Conservation (phyloP, 2,113 vertebrate genomes). For the Grammomys dolichurus region DNA sequence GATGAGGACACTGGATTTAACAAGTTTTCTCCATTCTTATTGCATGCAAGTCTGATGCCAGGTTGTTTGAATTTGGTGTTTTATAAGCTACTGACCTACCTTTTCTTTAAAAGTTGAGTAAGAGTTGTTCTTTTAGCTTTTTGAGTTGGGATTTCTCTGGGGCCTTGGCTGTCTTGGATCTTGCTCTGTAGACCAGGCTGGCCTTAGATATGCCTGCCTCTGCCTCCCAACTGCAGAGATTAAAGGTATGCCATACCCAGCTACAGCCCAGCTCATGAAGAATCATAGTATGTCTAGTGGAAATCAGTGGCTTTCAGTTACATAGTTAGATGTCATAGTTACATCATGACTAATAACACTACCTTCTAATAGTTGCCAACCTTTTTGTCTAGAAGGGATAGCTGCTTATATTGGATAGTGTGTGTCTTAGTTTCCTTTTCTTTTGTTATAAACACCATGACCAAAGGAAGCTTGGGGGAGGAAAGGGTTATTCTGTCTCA, state of each 20-base stretch:
- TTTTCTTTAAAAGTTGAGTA: conserved; percentile 29
- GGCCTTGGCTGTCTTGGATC: neutral
- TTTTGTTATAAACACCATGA: neutral
- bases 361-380: conserved; percentile 92
- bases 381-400: conserved; percentile 96
- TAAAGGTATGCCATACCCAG: neutral
- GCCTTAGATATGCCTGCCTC: neutral
- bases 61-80: neutral
- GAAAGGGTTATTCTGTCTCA: neutral
- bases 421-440: neutral
- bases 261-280: neutral
- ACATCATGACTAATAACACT: conserved; percentile 94
- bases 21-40: neutral
- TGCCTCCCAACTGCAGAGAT: neutral
- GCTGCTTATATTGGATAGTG: conserved; percentile 90
- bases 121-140: neutral
- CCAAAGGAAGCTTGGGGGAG: neutral
- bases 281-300: conserved; percentile 91
- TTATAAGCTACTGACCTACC: neutral
- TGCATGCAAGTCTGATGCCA: neutral
- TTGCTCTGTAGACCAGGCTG: neutral
- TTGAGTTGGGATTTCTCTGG: neutral
- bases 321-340: conserved; percentile 88
- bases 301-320: conserved; percentile 93
- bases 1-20: neutral